phyloP scores from a whole-genome alignment of 2,113 vertebrate species.

The Cepphus grylle region DNA sequence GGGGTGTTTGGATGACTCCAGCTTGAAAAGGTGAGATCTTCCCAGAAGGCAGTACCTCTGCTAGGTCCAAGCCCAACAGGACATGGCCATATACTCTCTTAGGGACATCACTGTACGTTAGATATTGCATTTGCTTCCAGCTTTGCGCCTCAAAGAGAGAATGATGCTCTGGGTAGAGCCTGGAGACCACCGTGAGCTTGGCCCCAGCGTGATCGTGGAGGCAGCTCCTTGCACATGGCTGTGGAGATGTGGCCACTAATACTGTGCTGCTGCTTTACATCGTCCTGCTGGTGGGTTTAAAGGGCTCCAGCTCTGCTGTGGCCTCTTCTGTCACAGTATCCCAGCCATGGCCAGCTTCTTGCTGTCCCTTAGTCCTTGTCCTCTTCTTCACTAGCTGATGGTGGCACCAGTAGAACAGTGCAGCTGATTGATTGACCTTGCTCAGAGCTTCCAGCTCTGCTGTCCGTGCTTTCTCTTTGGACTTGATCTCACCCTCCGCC shows the following conservation, averaged over 20 bases:
- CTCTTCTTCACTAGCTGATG: not conserved
- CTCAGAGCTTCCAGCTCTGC: not conserved
- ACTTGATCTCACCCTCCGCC: not conserved
- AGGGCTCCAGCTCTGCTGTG: not conserved
- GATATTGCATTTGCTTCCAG: not conserved
- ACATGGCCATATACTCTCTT: not conserved
- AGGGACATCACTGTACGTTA: accelerated
- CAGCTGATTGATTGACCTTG: too few relatives aligned
- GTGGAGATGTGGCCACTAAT: not conserved
- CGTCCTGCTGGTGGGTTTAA: not conserved
- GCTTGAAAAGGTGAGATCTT: not conserved
- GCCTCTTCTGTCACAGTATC: accelerated
- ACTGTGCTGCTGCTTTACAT: not conserved
- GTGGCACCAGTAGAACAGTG: not conserved
- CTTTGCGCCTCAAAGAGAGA: not conserved
- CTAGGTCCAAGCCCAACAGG: not conserved
- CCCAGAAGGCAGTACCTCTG: not conserved
- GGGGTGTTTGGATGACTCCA: not conserved
- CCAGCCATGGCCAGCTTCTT: not conserved
- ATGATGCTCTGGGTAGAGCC: not conserved
- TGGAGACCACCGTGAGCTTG: not conserved
- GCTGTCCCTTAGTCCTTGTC: not conserved
- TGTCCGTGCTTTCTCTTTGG: not conserved
- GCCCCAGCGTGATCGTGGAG: accelerated
- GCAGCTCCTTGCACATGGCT: not conserved